Evolutionary conservation across 2,797 vertebrate genomes (phyloP), one percentile per base, ranked within the genome.

Genomic region (Mastacembelus armatus): DNA sequence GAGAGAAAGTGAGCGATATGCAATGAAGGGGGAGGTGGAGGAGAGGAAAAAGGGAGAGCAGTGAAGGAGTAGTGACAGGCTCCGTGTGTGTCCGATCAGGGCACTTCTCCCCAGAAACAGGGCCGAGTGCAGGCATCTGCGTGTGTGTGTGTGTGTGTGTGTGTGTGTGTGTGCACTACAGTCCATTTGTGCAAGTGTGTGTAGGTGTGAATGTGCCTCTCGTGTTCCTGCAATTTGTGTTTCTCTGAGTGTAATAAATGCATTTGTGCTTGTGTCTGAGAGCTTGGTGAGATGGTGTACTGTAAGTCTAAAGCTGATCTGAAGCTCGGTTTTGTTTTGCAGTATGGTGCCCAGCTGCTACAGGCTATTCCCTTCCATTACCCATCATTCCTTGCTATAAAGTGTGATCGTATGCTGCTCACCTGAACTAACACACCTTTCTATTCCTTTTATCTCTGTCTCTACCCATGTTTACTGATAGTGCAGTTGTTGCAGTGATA

Each of bases 1-100:
- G 64, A 36, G 63, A 67, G 52, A 63, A 39, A 50, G 48, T 39
- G 39, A 70, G 64, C 50, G 50, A 59, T 32, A 49, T 21, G 43
- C 56, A 55, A 54, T 7, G 39, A 56, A 61, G 32, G 22, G 7
- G 26, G 6, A 4, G 27, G 24, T 24, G 38, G 22, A 14, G 38
- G 39, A 21, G 45, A 5, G 59, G 18, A 43, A 55, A 47, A 29
- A 52, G 30, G 30, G 38, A 21, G 51, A 48, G 56, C 58, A 60
- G 38, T 70, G 68, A 69, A 56, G 51, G 73, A 71, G 63, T 49
- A 72, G 80, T 80, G 80, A 82, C 49, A 36, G 66, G 10, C 43
- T 78, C 66, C 32, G 71, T 74, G 71, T 78, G 67, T 74, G 71
- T 84, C 78, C 50, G 75, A 75, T 66, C 43, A 56, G 52, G 45